A percentile compares a stretch with the other conserved stretches of the same genome.
Evolutionary conservation across 2,888 invertebrate genomes (phyloP).

Genomic region (Machimus atricapillus): DNA sequence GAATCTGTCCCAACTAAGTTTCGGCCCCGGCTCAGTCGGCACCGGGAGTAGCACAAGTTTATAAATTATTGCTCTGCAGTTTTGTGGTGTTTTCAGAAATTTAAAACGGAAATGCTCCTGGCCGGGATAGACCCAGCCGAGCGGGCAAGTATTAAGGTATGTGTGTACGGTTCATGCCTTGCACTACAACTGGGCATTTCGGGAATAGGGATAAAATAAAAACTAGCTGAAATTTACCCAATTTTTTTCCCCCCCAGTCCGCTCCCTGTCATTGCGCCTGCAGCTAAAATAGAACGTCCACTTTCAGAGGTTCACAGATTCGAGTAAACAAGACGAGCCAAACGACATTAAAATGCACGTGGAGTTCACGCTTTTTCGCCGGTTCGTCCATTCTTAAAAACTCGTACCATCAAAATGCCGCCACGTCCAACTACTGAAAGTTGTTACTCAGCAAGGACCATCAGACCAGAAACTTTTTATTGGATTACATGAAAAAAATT

Average conservation of each 20-base stretch:
- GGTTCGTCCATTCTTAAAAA: not conserved
- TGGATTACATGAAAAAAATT: not conserved
- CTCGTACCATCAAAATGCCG: not conserved
- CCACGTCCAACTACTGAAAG: not conserved
- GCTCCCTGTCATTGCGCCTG: slow-evolving; percentile 10
- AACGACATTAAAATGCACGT: slow-evolving; percentile 40
- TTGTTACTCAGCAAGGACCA: slow-evolving; percentile 7
- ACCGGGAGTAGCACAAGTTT: slow-evolving; percentile 32
- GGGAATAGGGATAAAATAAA: slow-evolving; percentile 14
- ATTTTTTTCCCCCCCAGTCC: not conserved
- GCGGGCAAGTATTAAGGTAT: not conserved
- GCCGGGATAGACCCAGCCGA: not conserved
- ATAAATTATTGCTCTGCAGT: slow-evolving; percentile 45
- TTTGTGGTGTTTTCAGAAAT: slow-evolving; percentile 44
- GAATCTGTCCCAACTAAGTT: slow-evolving; percentile 13
- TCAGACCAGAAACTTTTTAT: slow-evolving; percentile 29
- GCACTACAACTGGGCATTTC: not conserved
- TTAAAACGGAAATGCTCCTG: slow-evolving; percentile 44
- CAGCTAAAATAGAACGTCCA: slow-evolving; percentile 21
- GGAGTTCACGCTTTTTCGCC: slow-evolving; percentile 18
- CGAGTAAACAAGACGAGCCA: slow-evolving; percentile 33
- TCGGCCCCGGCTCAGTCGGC: not conserved
- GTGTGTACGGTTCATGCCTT: slow-evolving; percentile 7
- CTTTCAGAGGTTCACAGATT: slow-evolving; percentile 2
- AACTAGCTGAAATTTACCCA: slow-evolving; percentile 11